A percentile compares a stretch with the other conserved stretches of the same genome.
Evolutionary conservation across 2,797 vertebrate genomes (phyloP).

Genomic region (Sparidentex hasta): DNA sequence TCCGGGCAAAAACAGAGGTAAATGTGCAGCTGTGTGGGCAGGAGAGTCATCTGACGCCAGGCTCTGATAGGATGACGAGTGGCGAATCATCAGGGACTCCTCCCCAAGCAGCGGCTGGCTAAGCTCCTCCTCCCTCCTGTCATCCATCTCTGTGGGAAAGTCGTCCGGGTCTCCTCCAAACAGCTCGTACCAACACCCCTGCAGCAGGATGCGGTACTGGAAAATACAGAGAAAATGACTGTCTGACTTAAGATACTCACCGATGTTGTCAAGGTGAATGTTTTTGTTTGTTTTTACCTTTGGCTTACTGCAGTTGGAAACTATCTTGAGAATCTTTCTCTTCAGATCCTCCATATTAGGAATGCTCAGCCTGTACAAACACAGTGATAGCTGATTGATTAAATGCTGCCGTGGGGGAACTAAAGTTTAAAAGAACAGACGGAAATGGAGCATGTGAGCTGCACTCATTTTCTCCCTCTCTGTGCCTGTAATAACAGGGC

Average conservation of each 20-base stretch:
- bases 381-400: not conserved
- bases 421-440: not conserved
- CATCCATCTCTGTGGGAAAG: constrained; percentile 93
- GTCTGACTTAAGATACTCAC: not conserved
- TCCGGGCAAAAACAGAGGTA: constrained; percentile 92
- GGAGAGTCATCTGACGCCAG: constrained; percentile 88
- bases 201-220: constrained; percentile 95
- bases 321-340: constrained; percentile 91
- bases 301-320: constrained; percentile 94
- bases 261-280: not conserved
- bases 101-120: constrained; percentile 93
- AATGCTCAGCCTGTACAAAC: constrained; percentile 90
- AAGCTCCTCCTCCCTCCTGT: constrained; percentile 85
- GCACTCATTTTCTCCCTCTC: constrained; percentile 30
- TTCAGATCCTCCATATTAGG: constrained; percentile 97
- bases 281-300: constrained; percentile 88
- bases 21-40: constrained; percentile 84
- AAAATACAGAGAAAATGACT: constrained; percentile 2
- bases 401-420: not conserved
- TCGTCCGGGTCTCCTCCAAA: constrained; percentile 92
- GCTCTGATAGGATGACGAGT: constrained; percentile 89
- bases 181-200: constrained; percentile 94
- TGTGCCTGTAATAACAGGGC: constrained; percentile 57
- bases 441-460: constrained; percentile 9
- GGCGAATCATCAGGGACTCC: constrained; percentile 89